Conservation (phyloP, 2,113 vertebrate species). For the Sturnira hondurensis region DNA sequence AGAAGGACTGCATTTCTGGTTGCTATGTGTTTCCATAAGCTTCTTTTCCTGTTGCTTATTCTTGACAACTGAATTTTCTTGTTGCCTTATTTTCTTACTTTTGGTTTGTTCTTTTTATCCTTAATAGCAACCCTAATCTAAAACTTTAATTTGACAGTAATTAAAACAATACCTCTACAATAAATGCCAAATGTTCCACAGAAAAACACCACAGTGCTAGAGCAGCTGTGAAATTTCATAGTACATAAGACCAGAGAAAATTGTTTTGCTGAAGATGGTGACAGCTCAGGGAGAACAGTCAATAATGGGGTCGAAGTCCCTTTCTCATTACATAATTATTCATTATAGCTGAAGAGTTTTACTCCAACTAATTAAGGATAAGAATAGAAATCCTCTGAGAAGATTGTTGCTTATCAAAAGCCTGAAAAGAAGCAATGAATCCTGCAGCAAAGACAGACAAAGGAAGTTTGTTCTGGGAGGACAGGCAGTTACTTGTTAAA, state of each 20-base stretch:
- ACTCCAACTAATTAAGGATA: too few species aligned
- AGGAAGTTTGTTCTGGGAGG: too few species aligned
- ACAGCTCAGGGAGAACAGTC: neutral
- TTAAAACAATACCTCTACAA: slow-evolving; percentile 5
- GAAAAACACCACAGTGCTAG: neutral
- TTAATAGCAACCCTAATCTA: neutral
- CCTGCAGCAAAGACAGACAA: too few species aligned
- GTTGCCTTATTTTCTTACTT: neutral
- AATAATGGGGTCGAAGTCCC: neutral
- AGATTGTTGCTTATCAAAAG: too few species aligned
- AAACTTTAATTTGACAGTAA: slow-evolving; percentile 25
- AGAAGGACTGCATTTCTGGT: neutral
- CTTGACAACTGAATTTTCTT: neutral
- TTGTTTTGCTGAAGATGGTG: neutral
- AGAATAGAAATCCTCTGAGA: too few species aligned
- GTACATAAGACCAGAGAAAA: neutral
- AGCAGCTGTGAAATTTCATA: neutral
- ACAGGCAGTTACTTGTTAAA: too few species aligned
- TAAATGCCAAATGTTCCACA: neutral
- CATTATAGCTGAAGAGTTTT: too few species aligned
- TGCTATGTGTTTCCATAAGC: neutral
- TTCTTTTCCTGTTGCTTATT: neutral
- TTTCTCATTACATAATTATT: too few species aligned
- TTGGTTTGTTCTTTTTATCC: neutral
- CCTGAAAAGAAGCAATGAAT: too few species aligned